These are phyloP conservation scores for Pherbina coryleti DNA, from an alignment of 2,888 invertebrate genomes.

Conservation along the genomic window DNA sequence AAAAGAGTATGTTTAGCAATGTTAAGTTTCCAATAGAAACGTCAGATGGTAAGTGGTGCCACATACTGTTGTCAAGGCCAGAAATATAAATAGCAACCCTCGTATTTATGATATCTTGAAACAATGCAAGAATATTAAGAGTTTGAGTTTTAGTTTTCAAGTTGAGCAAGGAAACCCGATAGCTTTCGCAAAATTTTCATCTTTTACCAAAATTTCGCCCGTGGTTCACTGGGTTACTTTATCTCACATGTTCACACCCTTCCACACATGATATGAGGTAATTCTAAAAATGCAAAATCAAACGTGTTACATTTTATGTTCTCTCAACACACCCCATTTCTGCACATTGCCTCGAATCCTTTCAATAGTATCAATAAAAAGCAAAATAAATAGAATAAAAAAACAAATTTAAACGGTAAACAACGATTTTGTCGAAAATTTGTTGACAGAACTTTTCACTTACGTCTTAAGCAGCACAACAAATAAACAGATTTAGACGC, in stretches of 20 bases:
- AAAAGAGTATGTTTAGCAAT: no score
- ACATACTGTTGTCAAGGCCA: no score
- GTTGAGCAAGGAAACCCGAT: no score
- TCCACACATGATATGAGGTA: conserved; percentile 56
- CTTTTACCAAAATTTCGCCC: no score
- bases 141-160: no score
- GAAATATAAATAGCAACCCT: no score
- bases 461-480: conserved; percentile 41
- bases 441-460: conserved; percentile 66
- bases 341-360: conserved; percentile 55
- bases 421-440: conserved; percentile 56
- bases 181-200: no score
- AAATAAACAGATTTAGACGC: conserved; percentile 49
- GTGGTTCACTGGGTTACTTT: no score
- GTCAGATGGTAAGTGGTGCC: no score
- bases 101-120: no score
- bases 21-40: no score
- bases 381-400: conserved; percentile 65
- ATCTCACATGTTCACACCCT: conserved; percentile 5
- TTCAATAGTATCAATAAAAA: conserved; percentile 66
- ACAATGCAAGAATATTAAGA: no score
- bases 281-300: conserved; percentile 65
- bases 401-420: conserved; percentile 64
- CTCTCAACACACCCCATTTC: conserved; percentile 40
- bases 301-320: conserved; percentile 50